Conservation (phyloP, 2,888 invertebrate genomes). For the Athalia circularis region DNA sequence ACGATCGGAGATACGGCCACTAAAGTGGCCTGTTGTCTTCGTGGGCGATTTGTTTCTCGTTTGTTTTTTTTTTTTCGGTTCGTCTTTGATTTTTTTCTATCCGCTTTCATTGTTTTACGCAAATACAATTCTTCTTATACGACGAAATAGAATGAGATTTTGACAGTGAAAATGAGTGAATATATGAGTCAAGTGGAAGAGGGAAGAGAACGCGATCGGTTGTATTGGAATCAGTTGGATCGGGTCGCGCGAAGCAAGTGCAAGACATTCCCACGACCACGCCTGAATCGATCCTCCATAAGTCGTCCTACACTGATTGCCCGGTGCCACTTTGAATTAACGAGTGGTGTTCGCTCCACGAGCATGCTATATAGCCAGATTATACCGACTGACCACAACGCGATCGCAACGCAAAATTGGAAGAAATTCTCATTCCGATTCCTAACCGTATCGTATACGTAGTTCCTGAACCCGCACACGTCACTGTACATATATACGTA, state of each 20-base stretch:
- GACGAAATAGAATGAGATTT: neutral
- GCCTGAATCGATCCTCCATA: constrained; percentile 41
- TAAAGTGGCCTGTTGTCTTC: constrained; percentile 26
- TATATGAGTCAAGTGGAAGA: constrained; percentile 22
- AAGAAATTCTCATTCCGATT: constrained; percentile 14
- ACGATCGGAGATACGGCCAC: constrained; percentile 29
- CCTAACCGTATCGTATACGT: neutral
- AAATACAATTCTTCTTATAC: no score
- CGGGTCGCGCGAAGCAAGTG: constrained; percentile 40
- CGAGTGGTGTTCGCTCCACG: constrained; percentile 9
- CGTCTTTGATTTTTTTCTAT: no score
- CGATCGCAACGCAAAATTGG: constrained; percentile 20
- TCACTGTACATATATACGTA: constrained; percentile 2
- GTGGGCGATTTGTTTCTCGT: neutral
- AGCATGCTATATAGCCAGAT: neutral
- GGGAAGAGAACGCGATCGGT: neutral
- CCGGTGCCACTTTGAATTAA: constrained; percentile 43
- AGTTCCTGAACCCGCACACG: neutral
- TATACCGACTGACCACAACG: constrained; percentile 27
- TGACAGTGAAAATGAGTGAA: constrained; percentile 25
- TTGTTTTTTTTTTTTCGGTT: neutral
- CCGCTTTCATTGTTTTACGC: no score
- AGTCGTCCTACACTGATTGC: constrained; percentile 43
- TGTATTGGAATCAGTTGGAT: neutral
- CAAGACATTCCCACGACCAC: constrained; percentile 45